Evolutionary conservation across 1,140 invertebrate species (phyloP).

Genomic region (Pogonognathellus flavescens): DNA sequence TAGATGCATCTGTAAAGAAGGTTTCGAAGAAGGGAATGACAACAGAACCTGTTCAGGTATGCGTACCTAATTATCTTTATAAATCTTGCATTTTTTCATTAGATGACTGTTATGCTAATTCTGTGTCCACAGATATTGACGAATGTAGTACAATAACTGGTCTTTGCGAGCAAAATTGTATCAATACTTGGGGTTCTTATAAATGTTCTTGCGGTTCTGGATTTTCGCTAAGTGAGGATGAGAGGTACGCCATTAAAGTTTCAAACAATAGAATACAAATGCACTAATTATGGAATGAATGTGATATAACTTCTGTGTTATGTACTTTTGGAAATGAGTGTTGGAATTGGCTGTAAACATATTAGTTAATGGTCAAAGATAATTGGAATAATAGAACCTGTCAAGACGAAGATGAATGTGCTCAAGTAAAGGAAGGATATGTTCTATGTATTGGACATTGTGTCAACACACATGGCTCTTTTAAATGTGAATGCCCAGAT

Average conservation of each 20-base stretch:
- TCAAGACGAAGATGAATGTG: conserved; percentile 90
- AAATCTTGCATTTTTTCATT: background rate
- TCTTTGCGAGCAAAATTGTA: conserved; percentile 86
- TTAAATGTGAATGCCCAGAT: conserved; percentile 85
- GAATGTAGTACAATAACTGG: conserved; percentile 74
- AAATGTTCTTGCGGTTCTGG: conserved; percentile 83
- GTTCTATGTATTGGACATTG: conserved; percentile 85
- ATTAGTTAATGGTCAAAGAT: too few species aligned
- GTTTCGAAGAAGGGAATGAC: conserved; percentile 77
- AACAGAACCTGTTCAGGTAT: conserved; percentile 71
- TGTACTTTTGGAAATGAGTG: too few species aligned
- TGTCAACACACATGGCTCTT: conserved; percentile 86
- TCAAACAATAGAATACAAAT: background rate
- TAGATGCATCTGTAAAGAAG: conserved; percentile 76
- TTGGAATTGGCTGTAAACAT: too few species aligned
- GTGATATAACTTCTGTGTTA: background rate
- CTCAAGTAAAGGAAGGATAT: conserved; percentile 77
- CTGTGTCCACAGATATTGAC: conserved; percentile 72
- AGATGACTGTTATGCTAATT: background rate
- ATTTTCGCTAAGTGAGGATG: conserved; percentile 80
- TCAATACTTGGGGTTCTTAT: conserved; percentile 87
- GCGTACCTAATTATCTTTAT: background rate
- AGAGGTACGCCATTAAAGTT: conserved; percentile 72
- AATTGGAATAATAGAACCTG: conserved; percentile 75
- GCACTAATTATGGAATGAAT: too few species aligned